These are phyloP conservation scores for Aix galericulata DNA, from an alignment of 2,113 vertebrate genomes.

Conservation along the genomic window DNA sequence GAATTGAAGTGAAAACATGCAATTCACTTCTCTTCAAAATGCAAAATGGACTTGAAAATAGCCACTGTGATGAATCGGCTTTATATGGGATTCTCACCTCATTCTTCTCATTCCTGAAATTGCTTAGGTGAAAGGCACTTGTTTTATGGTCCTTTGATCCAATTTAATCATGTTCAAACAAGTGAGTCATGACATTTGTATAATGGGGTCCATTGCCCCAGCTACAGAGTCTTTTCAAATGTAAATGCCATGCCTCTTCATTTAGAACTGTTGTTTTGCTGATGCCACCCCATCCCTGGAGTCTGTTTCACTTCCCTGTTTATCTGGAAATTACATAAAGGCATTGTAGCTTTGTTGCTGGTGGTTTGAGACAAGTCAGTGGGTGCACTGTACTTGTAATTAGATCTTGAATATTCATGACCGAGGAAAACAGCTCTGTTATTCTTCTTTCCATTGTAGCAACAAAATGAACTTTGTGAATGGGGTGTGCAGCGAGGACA, in stretches of 20 bases:
- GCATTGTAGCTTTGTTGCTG: conserved; percentile 12
- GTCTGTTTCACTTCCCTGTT: conserved; percentile 47
- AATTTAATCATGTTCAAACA: conserved; percentile 49
- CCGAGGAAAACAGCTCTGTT: conserved; percentile 41
- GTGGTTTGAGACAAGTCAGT: conserved; percentile 26
- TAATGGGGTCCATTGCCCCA: conserved; percentile 44
- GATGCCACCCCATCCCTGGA: conserved; percentile 34
- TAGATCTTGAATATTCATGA: conserved; percentile 25
- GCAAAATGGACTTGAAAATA: conserved; percentile 23
- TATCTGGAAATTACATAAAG: conserved; percentile 36
- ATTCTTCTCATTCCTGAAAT: conserved; percentile 62
- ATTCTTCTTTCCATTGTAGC: conserved; percentile 54
- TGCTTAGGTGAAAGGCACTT: conserved; percentile 63
- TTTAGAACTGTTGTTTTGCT: neutral
- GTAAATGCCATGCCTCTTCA: conserved; percentile 36
- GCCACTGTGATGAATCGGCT: conserved; percentile 27
- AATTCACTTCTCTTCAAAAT: conserved; percentile 40
- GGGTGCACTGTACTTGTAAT: conserved; percentile 39
- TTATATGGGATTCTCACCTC: conserved; percentile 30
- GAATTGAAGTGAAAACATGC: conserved; percentile 8
- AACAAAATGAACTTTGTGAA: conserved; percentile 42
- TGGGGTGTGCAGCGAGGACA: conserved; percentile 55
- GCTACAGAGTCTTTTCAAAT: conserved; percentile 35
- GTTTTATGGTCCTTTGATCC: conserved; percentile 47
- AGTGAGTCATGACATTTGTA: conserved; percentile 57